Conservation (phyloP, 2,797 vertebrate genomes). For the Bovichtus diacanthus region DNA sequence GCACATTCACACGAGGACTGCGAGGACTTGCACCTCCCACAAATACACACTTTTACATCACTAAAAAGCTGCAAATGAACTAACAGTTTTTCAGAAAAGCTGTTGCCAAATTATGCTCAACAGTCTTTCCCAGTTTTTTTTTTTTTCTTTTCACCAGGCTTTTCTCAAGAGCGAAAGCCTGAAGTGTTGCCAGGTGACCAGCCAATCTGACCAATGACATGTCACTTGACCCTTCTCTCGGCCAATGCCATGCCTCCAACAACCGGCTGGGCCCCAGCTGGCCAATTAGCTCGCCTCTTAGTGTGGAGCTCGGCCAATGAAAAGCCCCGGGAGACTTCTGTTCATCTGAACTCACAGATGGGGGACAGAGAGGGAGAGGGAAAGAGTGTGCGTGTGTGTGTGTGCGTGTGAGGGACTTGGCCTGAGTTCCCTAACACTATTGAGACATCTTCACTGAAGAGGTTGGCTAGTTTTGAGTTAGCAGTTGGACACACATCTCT, state of each 20-base stretch:
- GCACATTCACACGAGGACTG: slow-evolving; percentile 45
- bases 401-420: slow-evolving; percentile 67
- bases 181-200: slow-evolving; percentile 72
- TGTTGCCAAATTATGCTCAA: slow-evolving; percentile 54
- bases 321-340: slow-evolving; percentile 78
- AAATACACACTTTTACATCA: slow-evolving; percentile 23
- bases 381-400: slow-evolving; percentile 23
- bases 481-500: slow-evolving; percentile 69
- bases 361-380: slow-evolving; percentile 69
- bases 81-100: slow-evolving; percentile 35
- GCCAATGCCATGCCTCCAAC: slow-evolving; percentile 80
- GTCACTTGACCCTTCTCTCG: slow-evolving; percentile 77
- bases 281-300: slow-evolving; percentile 85
- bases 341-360: slow-evolving; percentile 84
- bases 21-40: slow-evolving; percentile 34
- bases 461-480: slow-evolving; percentile 69
- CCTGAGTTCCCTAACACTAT: slow-evolving; percentile 67
- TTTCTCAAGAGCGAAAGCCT: slow-evolving; percentile 63
- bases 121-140: slow-evolving; percentile 30
- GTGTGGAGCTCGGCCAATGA: slow-evolving; percentile 79
- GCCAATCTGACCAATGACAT: slow-evolving; percentile 81
- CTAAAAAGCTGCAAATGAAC: slow-evolving; percentile 61
- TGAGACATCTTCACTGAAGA: slow-evolving; percentile 80
- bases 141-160: slow-evolving; percentile 28
- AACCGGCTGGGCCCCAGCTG: slow-evolving; percentile 82